Evolutionary conservation across 2,113 vertebrate species (phyloP).

Genomic region (Holacanthus passer): DNA sequence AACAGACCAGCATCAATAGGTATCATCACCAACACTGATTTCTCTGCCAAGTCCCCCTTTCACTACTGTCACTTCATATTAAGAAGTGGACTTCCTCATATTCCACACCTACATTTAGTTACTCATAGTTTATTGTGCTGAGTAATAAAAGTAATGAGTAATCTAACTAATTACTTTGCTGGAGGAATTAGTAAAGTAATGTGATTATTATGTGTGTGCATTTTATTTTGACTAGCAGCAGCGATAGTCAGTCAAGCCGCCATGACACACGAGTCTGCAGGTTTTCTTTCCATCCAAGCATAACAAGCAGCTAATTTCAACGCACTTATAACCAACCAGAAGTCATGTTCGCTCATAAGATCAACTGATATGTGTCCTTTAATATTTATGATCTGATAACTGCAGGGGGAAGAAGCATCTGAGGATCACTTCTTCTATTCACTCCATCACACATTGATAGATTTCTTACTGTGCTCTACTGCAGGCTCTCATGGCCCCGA

Average conservation of each 20-base stretch:
- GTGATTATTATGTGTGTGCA: background rate
- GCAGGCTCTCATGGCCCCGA: background rate
- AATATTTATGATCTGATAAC: slow-evolving; percentile 31
- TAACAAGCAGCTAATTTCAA: background rate
- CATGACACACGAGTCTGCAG: slow-evolving; percentile 1
- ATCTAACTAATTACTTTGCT: background rate
- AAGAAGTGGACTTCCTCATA: background rate
- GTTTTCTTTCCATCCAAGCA: background rate
- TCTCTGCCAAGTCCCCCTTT: slow-evolving; percentile 18
- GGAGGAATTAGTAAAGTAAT: background rate
- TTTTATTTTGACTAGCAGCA: background rate
- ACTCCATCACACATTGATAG: background rate
- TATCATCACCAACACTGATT: slow-evolving; percentile 24
- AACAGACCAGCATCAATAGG: slow-evolving; percentile 30
- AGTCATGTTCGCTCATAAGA: background rate
- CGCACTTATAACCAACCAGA: background rate
- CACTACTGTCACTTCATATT: background rate
- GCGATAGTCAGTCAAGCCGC: background rate
- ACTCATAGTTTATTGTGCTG: background rate
- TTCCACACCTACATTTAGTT: slow-evolving; percentile 1
- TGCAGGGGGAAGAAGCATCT: slow-evolving; percentile 5
- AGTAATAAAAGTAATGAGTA: background rate
- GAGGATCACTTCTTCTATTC: background rate
- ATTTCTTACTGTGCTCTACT: background rate
- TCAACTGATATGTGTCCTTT: slow-evolving; percentile 16